Base-by-base conservation (phyloP, 2,888 invertebrate species). In the Athalia rosae region DNA sequence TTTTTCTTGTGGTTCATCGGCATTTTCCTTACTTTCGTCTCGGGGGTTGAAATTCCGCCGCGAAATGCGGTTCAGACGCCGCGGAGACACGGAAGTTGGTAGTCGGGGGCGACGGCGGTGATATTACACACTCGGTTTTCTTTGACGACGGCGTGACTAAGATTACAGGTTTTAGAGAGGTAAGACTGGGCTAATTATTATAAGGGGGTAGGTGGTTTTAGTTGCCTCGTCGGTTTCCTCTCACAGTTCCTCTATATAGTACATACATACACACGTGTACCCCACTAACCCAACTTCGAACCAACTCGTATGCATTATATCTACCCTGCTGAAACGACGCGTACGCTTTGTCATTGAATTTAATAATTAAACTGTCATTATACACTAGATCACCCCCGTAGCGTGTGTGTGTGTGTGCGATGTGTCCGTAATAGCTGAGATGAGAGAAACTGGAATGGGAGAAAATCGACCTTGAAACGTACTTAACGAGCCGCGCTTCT, bases 341-440 rank as follows among this genome's bases (percentile, higher is more conserved):
- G 28, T 45, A 50, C 61, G 64, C 64, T 47, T 48, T 74, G n/a
- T 74, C 74, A 74, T 74, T 61, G 74, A 74, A 74, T 74, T 74
- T 74, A 74, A 61, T 74, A 74, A 74, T 74, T 62, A 74, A 74
- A 74, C 61, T 62, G 74, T 74, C 74, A 62, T 62, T 74, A 47
- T 47, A 48, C 59, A 48, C 45, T 48, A 28, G n/a, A 61, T 11
- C 11, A 45, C 58, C n/a, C 43, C 63, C n/a, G 4, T n/a, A 4
- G n/a, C n/a, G n/a, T n/a, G n/a, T n/a, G n/a, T n/a, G n/a, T n/a
- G n/a, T n/a, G n/a, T n/a, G n/a, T n/a, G n/a, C n/a, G n/a, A n/a
- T n/a, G n/a, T n/a, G n/a, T n/a, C n/a, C n/a, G 4, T n/a, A 4
- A 13, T n/a, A 47, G n/a, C n/a, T 5, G 5, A n/a, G 5, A n/a